Base-by-base conservation (phyloP, 2,797 vertebrate genomes). In the Halcyon chelicuti region DNA sequence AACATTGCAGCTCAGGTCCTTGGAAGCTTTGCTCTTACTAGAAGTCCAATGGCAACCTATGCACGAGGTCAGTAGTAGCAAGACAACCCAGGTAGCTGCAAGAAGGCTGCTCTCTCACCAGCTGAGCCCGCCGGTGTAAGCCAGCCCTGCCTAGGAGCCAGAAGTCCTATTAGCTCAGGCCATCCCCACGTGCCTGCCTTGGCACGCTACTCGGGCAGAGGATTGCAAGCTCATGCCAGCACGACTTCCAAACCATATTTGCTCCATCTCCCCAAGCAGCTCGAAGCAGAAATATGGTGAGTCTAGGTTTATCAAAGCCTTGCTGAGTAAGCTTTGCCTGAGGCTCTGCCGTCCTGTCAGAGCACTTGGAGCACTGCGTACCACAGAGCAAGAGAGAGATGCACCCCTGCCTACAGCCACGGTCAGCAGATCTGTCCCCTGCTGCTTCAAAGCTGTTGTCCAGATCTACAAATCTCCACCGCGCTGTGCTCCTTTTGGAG, bases 161-260 rank as follows among this genome's bases (percentile, higher is more conserved):
- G 23, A 22, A 23, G 13, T 17, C 35, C 0, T 4, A 14, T 3
- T 3, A 40, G 42, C 25, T 68, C 39, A 14, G 0, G 1, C 12
- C 29, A 26, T n/a, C 35, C 29, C 57, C 39, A 20, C 1, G 4
- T 1, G 1, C 52, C 39, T 62, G 42, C 19, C 22, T 33, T 6
- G 7, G 23, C 10, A 13, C 6, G 1, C 23, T 29, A 9, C 35
- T 26, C 17, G 6, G 20, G 42, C 54, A 73, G 16, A 71, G 26
- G 10, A 42, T 40, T 19, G 35, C 28, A 20, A 22, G 20, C 26
- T 29, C 51, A 21, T 1, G 7, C 14, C 51, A 29, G 4, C 14
- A 9, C 28, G 39, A 17, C 12, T 44, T 49, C 19, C 51, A 55
- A 49, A 44, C 14, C 31, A 28, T 33, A 28, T n/a, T 7, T 65